Evolutionary conservation across 1,140 invertebrate genomes (phyloP), one percentile per base, ranked within the genome.

Genomic region (Zophobas morio): DNA sequence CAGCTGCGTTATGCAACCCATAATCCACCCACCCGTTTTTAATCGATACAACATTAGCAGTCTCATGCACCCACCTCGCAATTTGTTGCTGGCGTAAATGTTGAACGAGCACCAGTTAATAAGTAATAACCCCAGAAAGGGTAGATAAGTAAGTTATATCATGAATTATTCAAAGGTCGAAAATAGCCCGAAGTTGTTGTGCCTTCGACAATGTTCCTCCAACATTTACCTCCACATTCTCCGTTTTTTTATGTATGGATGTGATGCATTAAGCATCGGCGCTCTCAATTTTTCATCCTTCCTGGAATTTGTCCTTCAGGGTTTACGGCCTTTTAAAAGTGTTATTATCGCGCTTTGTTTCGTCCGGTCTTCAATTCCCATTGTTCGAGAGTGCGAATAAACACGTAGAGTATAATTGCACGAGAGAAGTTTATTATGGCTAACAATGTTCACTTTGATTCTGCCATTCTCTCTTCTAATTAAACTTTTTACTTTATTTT

Each of bases 91-190:
- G 37, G 60, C 46, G 60, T 39, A 66, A 66, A 66, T 66, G 60
- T 66, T 66, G 35, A 32, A 66, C 60, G 46, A 66, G 60, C 60
- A 66, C 40, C 60, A 66, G 60, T 66, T 66, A 66, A 66, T 66
- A 66, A 66, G 60, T 66, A 66, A 66, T 66, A 66, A 66, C 37
- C 60, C 39, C 36, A 66, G 60, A 66, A 66, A 66, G 60, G 60
- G 60, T 66, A 66, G 60, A 66, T 66, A 66, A 66, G 60, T 66
- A 66, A 66, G 60, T 66, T 66, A 66, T 66, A 66, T 66, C 60
- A 66, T 66, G 60, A 66, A 66, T 66, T 40, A 66, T 66, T 66
- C 39, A 66, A 20, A 20, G 1, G 32, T 36, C 37, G 60, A 66
- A 66, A 66, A 66, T 66, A 66, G 60, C 60, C 60, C 39, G n/a